These are phyloP conservation scores for Lathronympha strigana DNA, from an alignment of 2,888 invertebrate species.

Conservation along the genomic window DNA sequence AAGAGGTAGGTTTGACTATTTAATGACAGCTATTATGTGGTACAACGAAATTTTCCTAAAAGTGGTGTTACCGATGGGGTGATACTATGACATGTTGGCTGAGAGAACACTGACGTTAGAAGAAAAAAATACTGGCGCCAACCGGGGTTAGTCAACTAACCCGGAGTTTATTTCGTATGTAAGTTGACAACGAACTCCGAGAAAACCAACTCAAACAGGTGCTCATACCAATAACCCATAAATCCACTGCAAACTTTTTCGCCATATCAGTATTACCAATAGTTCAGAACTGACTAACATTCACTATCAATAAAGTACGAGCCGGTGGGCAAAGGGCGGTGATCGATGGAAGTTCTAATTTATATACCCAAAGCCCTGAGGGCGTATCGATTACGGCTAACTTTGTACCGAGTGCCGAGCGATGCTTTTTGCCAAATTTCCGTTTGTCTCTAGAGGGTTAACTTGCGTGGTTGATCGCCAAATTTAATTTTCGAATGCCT, in stretches of 20 bases:
- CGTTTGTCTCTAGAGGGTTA: conserved; percentile 64
- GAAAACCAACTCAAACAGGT: neutral
- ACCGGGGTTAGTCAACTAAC: too few species aligned
- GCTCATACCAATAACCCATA: conserved; percentile 19
- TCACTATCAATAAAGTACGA: conserved; percentile 80
- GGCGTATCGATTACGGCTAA: conserved; percentile 82
- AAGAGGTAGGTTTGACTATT: neutral
- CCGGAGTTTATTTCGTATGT: too few species aligned
- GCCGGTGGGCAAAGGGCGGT: conserved; percentile 82
- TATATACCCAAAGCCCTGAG: conserved; percentile 82
- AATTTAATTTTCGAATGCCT: conserved; percentile 37
- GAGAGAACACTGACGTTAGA: too few species aligned
- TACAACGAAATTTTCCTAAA: neutral
- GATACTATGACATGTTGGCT: too few species aligned
- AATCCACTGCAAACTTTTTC: conserved; percentile 39
- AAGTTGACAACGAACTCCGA: too few species aligned
- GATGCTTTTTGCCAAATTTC: conserved; percentile 75
- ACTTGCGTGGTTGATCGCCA: conserved; percentile 46
- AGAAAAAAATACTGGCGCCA: too few species aligned
- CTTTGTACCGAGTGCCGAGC: conserved; percentile 62
- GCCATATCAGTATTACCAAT: conserved; percentile 34
- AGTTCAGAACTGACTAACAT: conserved; percentile 58
- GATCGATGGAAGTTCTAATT: conserved; percentile 83
- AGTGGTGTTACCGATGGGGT: too few species aligned
- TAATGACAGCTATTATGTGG: neutral